phyloP scores from a whole-genome alignment of 1,140 invertebrate genomes.

The Platyura marginata region DNA sequence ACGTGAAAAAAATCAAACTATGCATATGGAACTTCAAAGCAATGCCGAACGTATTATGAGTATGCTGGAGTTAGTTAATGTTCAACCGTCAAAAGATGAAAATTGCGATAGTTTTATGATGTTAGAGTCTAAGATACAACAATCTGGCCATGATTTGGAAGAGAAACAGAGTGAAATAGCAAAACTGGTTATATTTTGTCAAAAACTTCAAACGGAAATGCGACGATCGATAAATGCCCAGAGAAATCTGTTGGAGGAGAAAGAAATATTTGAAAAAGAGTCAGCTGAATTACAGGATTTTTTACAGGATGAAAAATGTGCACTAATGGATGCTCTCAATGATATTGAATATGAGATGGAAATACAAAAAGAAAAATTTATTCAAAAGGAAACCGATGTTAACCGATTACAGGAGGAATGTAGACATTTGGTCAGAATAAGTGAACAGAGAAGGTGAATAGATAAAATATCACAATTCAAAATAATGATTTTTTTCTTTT shows the following conservation, averaged over 20 bases:
- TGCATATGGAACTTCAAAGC: constrained; percentile 47
- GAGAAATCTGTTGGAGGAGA: constrained; percentile 43
- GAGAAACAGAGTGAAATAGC: constrained; percentile 57
- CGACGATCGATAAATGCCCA: constrained; percentile 37
- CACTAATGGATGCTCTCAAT: constrained; percentile 48
- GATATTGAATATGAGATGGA: constrained; percentile 51
- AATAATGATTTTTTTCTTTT: constrained; percentile 1
- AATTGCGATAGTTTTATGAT: constrained; percentile 50
- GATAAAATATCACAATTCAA: neutral
- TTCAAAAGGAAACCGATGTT: constrained; percentile 34
- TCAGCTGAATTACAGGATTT: constrained; percentile 57
- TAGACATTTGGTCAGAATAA: constrained; percentile 53
- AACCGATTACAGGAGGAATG: constrained; percentile 53
- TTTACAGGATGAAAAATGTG: constrained; percentile 53
- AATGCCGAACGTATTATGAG: constrained; percentile 51
- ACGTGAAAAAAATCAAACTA: constrained; percentile 44
- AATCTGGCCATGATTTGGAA: constrained; percentile 50
- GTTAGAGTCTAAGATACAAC: constrained; percentile 51
- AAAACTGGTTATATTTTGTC: constrained; percentile 42
- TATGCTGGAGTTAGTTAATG: constrained; percentile 33
- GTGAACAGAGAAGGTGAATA: constrained; percentile 51
- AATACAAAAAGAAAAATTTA: constrained; percentile 29
- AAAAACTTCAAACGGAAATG: constrained; percentile 38
- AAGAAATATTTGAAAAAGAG: constrained; percentile 48
- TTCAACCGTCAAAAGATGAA: constrained; percentile 24